Percentiles rank a stretch among this genome's conserved stretches.
Evolutionary conservation across 2,113 vertebrate species (phyloP).

Genomic region (Lathamus discolor): DNA sequence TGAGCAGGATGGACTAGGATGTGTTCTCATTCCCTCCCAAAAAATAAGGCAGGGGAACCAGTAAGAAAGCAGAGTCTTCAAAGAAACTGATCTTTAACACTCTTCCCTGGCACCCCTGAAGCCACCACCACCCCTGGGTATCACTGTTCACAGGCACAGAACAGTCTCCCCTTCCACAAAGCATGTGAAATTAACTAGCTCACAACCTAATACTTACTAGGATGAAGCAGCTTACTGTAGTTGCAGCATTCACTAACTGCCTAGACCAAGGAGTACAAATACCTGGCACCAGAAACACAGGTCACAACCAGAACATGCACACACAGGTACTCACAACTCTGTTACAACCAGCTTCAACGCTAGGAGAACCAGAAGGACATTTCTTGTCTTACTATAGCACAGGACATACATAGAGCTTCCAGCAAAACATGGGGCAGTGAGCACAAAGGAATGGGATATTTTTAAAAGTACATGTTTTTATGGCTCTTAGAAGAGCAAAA

Average conservation of each 20-base stretch:
- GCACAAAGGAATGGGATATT: neutral
- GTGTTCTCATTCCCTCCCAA: neutral
- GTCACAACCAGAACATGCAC: neutral
- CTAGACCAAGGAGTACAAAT: neutral
- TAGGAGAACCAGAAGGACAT: neutral
- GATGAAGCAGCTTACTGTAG: slow-evolving; percentile 21
- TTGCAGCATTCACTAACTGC: slow-evolving; percentile 13
- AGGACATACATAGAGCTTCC: neutral
- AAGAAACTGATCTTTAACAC: neutral
- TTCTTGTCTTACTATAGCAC: neutral
- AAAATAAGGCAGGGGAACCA: neutral
- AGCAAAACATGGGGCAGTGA: neutral
- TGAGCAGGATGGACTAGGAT: neutral
- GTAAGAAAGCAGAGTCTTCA: neutral
- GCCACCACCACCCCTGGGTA: neutral
- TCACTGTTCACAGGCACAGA: neutral
- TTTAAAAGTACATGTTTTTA: neutral
- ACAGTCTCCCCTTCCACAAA: neutral
- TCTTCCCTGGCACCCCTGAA: neutral
- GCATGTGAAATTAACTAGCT: slow-evolving; percentile 28
- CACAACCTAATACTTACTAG: neutral
- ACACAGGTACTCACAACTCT: neutral
- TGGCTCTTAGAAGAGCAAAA: neutral
- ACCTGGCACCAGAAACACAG: neutral
- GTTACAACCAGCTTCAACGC: neutral